Evolutionary conservation across 2,113 vertebrate species (phyloP).

Genomic region (Ochotona princeps): DNA sequence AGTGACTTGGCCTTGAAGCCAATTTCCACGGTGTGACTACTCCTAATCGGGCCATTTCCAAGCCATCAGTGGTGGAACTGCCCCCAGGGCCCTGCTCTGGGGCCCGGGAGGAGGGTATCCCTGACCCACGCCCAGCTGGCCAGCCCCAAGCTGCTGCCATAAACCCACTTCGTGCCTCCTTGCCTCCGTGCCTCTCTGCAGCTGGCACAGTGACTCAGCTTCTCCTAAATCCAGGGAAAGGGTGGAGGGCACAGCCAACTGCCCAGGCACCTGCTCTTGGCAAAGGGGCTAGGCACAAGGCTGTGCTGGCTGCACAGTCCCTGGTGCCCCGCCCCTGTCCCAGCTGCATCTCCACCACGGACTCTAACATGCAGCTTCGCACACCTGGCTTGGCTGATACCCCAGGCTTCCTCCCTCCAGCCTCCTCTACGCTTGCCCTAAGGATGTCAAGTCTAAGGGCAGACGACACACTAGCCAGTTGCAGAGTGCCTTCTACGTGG

Average conservation of each 20-base stretch:
- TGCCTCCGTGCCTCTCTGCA: conserved; percentile 30
- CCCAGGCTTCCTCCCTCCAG: background rate
- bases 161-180: conserved; percentile 28
- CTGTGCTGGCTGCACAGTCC: background rate
- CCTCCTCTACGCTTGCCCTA: background rate
- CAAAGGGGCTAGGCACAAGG: background rate
- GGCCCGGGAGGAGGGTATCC: background rate
- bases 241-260: conserved; percentile 38
- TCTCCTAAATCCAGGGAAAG: conserved; percentile 68
- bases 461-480: background rate
- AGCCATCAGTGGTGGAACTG: background rate
- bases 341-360: background rate
- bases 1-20: background rate
- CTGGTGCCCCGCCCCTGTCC: background rate
- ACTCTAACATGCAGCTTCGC: background rate
- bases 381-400: background rate
- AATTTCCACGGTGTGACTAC: background rate
- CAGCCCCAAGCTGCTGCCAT: background rate
- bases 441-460: conserved; percentile 15
- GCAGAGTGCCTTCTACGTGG: background rate
- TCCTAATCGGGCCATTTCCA: background rate
- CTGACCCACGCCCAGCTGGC: conserved; percentile 35
- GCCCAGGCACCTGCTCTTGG: background rate
- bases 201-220: conserved; percentile 74
- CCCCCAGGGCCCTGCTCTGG: background rate